Evolutionary conservation across 92 coral and sea anemone genomes (phyloP), one percentile per base, ranked within the genome.

Genomic region (Zoanthus gigantus): DNA sequence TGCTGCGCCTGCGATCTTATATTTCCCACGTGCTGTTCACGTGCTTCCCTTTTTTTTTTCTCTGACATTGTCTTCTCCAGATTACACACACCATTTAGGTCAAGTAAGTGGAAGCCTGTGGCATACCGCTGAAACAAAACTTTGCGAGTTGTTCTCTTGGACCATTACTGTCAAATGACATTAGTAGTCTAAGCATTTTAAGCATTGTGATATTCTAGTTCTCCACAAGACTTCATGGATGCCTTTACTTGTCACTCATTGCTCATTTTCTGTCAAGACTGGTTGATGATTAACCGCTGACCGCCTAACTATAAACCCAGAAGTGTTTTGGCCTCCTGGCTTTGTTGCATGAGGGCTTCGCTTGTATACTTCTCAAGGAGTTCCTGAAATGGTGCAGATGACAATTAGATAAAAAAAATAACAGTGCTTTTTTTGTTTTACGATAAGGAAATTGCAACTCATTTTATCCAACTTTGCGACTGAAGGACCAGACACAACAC

Each of bases 341-440:
- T 96, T 83, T 96, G 99, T 11, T 96, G 98, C 85, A 96, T 93
- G 1, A 96, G 87, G 9, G 98, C 91, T 73, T 96, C 99, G 45
- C 99, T 96, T 72, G 99, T 97, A 81, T 96, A 96, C 71, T 96
- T 96, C 32, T 96, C 99, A 9, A 96, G 96, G 23, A 96, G 90
- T 83, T 96, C 99, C 99, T 96, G 83, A 30, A 68, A 85, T 8
- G 82, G 42, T 23, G 7, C 14, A 53, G 5, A 50, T 14, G 7
- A 12, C 23, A 71, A 23, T 28, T 63, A n/a, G 69, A 18, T 17
- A n/a, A 7, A 17, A 17, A 23, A 18, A 14, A 14, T 14, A 3
- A 23, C 23, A 23, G 23, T 23, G 23, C 23, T 23, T 23, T 57
- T 15, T 54, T 54, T 1, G 60, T 9, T 10, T 2, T 9, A 6